Evolutionary conservation across 2,797 vertebrate species (phyloP).

Genomic region (Sternotherus odoratus): DNA sequence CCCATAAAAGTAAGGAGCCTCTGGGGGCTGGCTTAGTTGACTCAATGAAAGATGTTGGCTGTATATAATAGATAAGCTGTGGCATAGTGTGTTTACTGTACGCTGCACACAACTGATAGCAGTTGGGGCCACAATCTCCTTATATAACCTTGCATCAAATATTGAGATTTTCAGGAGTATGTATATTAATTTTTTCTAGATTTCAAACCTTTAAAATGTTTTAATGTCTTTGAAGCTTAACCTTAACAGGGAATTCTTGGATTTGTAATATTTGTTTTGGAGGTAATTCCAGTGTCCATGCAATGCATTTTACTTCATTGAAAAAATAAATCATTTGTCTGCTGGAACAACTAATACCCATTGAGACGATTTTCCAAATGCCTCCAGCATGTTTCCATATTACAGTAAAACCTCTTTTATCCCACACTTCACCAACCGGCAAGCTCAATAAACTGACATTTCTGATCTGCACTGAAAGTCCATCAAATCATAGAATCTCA

Average conservation of each 20-base stretch:
- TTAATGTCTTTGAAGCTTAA: not conserved
- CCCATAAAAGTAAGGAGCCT: not conserved
- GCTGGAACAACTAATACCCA: not conserved
- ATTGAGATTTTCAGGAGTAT: not conserved
- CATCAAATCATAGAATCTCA: too few species aligned
- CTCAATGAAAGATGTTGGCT: not conserved
- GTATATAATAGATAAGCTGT: not conserved
- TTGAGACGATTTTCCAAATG: not conserved
- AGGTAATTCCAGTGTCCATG: not conserved
- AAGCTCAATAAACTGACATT: too few species aligned
- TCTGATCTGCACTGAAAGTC: too few species aligned
- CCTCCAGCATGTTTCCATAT: not conserved
- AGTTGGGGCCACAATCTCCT: not conserved
- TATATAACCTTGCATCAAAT: not conserved
- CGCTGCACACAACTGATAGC: not conserved
- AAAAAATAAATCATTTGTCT: too few species aligned
- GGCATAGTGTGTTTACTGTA: not conserved
- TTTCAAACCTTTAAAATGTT: not conserved
- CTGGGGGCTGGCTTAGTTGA: not conserved
- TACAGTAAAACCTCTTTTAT: not conserved
- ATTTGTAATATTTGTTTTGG: not conserved
- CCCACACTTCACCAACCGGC: too few species aligned
- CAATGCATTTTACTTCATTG: not conserved
- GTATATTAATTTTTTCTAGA: not conserved
- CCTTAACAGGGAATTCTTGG: not conserved